A percentile compares a stretch with the other conserved stretches of the same genome.
Conservation (phyloP, 2,888 invertebrate species). For the Hirtodrosophila histrioides region DNA sequence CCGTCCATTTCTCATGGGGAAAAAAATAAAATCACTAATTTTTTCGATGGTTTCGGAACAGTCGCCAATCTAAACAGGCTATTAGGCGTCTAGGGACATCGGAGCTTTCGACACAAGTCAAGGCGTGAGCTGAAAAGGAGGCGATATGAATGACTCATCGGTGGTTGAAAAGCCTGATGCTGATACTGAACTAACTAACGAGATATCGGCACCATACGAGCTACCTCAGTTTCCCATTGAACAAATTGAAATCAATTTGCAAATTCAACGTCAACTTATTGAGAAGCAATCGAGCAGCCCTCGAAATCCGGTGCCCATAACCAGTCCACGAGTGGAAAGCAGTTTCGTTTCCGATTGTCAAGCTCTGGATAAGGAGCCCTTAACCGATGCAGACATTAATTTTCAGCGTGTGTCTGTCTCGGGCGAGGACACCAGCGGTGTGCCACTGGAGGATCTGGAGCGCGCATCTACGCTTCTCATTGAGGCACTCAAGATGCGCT, state of each 20-base stretch:
- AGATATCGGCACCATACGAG: conserved; percentile 98
- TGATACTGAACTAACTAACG: conserved; percentile 86
- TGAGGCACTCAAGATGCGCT: conserved; percentile 94
- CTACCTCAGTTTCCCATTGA: conserved; percentile 99
- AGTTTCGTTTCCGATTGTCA: conserved; percentile 41
- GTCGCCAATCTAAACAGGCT: too few relatives aligned
- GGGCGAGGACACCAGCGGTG: conserved; percentile 98
- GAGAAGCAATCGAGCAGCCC: conserved; percentile 86
- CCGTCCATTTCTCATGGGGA: too few relatives aligned
- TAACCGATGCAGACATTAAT: conserved; percentile 85
- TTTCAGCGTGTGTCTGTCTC: conserved; percentile 98
- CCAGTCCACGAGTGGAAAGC: conserved; percentile 20
- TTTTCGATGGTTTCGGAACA: too few relatives aligned
- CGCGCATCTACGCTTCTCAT: conserved; percentile 94
- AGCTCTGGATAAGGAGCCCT: neutral
- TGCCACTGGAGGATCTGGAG: conserved; percentile 97
- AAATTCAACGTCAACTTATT: conserved; percentile 94
- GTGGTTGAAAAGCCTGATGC: conserved; percentile 58
- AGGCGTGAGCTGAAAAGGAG: conserved; percentile 43
- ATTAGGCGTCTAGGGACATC: too few relatives aligned
- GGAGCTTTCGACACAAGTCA: too few relatives aligned
- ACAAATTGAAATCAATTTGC: conserved; percentile 96
- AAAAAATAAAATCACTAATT: too few relatives aligned
- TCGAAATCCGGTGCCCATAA: neutral
- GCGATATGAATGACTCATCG: conserved; percentile 64